These are phyloP conservation scores for Lordiphosa fenestrarum DNA, from an alignment of 2,888 invertebrate genomes.

Conservation along the genomic window DNA sequence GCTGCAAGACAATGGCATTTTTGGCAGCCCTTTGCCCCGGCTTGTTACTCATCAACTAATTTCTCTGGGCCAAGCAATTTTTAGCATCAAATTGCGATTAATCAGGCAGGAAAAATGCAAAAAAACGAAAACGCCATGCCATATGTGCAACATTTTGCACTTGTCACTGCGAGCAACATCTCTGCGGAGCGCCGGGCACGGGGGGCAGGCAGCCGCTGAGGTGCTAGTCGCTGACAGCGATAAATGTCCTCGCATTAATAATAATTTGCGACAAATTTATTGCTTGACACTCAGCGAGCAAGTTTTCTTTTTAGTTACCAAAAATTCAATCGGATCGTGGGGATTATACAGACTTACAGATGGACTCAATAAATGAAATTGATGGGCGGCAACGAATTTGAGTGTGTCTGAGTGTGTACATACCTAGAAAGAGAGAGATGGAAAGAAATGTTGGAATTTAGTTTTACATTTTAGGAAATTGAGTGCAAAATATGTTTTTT, in stretches of 20 bases:
- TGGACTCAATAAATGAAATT: constrained; percentile 53
- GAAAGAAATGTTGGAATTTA: constrained; percentile 27
- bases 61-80: constrained; percentile 50
- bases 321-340: too few species aligned
- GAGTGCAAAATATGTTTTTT: background rate
- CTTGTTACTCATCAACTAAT: constrained; percentile 21
- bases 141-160: constrained; percentile 53
- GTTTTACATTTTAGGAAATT: background rate
- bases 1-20: constrained; percentile 1
- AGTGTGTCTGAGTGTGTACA: constrained; percentile 25
- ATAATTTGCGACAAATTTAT: constrained; percentile 72
- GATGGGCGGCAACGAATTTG: constrained; percentile 26
- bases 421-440: constrained; percentile 53
- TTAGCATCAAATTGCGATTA: constrained; percentile 72
- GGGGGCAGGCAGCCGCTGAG: background rate
- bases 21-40: constrained; percentile 21
- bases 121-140: constrained; percentile 21
- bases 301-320: constrained; percentile 16
- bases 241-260: constrained; percentile 71
- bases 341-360: constrained; percentile 42
- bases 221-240: constrained; percentile 46
- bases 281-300: constrained; percentile 41
- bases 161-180: constrained; percentile 30
- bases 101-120: constrained; percentile 35
- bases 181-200: background rate